Evolutionary conservation across 2,113 vertebrate species (phyloP).

Genomic region (Syngnathus typhle): DNA sequence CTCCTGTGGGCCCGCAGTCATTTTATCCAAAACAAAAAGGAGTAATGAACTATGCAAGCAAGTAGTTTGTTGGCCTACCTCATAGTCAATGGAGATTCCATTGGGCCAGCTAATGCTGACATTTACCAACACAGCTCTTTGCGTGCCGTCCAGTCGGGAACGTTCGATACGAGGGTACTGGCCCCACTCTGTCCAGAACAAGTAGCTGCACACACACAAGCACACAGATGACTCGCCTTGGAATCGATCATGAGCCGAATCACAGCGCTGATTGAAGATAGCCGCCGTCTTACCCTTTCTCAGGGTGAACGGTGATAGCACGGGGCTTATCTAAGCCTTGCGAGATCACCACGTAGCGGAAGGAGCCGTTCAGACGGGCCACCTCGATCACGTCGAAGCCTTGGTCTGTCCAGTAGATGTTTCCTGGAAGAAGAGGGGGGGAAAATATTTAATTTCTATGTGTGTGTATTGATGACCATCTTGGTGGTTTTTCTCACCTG

Average conservation of each 20-base stretch:
- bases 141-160: constrained; percentile 83
- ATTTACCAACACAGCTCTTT: constrained; percentile 86
- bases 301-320: constrained; percentile 91
- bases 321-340: constrained; percentile 95
- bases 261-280: constrained; percentile 2
- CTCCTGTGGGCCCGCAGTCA: constrained; percentile 66
- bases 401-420: constrained; percentile 99
- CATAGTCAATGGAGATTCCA: constrained; percentile 91
- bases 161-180: constrained; percentile 94
- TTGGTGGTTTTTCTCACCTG: constrained; percentile 66
- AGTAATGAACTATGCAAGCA: not conserved
- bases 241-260: constrained; percentile 15
- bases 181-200: constrained; percentile 99
- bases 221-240: constrained; percentile 8
- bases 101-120: constrained; percentile 98
- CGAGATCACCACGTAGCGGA: constrained; percentile 93
- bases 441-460: not conserved
- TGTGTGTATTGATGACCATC: not conserved
- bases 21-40: not conserved
- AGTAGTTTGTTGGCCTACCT: constrained; percentile 65
- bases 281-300: constrained; percentile 79
- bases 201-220: constrained; percentile 71
- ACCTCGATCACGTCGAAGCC: constrained; percentile 98
- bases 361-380: constrained; percentile 90
- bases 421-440: constrained; percentile 68